phyloP scores from a whole-genome alignment of 2,888 invertebrate genomes.

The Andrena fulva region DNA sequence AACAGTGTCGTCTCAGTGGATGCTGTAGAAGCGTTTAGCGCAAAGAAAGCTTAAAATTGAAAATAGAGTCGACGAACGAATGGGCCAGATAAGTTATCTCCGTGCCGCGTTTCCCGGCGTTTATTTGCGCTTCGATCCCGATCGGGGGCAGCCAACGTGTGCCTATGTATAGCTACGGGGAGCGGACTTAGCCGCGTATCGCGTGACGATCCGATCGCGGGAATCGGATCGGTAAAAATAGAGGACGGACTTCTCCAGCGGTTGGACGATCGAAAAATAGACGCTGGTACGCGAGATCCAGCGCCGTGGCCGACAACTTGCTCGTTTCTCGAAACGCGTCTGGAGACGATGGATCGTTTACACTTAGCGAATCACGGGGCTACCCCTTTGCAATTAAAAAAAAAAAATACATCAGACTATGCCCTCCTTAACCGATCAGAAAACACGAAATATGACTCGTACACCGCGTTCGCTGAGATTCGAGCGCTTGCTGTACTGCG shows the following conservation, averaged over 20 bases:
- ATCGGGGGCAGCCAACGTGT: conserved; percentile 75
- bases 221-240: conserved; percentile 70
- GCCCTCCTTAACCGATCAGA: too few species aligned
- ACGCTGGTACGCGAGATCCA: conserved; percentile 11
- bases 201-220: conserved; percentile 73
- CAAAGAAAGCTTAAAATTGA: conserved; percentile 11
- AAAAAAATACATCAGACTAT: too few species aligned
- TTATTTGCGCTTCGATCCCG: conserved; percentile 81
- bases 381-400: too few species aligned
- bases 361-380: too few species aligned
- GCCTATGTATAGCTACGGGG: conserved; percentile 75
- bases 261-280: conserved; percentile 53
- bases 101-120: conserved; percentile 62
- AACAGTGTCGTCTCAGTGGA: too few species aligned
- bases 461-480: too few species aligned
- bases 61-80: conserved; percentile 22
- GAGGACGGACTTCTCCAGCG: conserved; percentile 47
- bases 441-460: too few species aligned
- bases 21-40: too few species aligned
- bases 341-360: too few species aligned
- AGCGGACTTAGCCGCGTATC: conserved; percentile 67
- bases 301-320: not conserved
- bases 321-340: not conserved
- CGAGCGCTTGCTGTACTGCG: too few species aligned
- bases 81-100: conserved; percentile 37